Conservation (phyloP, 2,888 invertebrate genomes). For the Scaeva pyrastri region DNA sequence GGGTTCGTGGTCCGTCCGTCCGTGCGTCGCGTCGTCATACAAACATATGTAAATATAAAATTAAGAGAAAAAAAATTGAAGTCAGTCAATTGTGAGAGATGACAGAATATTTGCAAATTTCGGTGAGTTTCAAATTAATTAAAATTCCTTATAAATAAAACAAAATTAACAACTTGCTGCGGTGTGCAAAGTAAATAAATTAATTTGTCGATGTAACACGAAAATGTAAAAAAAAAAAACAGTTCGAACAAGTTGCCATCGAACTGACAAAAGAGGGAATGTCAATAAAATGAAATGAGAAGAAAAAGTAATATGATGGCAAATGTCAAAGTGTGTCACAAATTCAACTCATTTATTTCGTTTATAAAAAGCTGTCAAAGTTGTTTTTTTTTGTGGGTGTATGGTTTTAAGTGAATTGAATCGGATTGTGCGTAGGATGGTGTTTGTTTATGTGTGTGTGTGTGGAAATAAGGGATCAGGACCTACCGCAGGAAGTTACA, state of each 20-base stretch:
- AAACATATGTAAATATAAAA: slow-evolving; percentile 34
- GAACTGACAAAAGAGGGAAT: slow-evolving; percentile 30
- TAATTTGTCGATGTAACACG: slow-evolving; percentile 24
- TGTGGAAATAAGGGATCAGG: neutral
- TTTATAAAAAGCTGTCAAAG: slow-evolving; percentile 52
- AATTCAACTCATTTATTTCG: slow-evolving; percentile 41
- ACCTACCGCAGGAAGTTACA: slow-evolving; percentile 17
- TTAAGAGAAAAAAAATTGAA: slow-evolving; percentile 33
- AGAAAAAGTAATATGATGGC: slow-evolving; percentile 17
- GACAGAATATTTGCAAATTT: slow-evolving; percentile 89
- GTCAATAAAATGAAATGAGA: slow-evolving; percentile 17
- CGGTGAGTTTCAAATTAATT: slow-evolving; percentile 86
- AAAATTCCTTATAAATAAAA: slow-evolving; percentile 50
- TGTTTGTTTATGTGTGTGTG: slow-evolving; percentile 1
- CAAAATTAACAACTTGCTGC: neutral
- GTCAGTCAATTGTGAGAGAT: slow-evolving; percentile 85
- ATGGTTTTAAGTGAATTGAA: slow-evolving; percentile 32
- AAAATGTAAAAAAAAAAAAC: neutral
- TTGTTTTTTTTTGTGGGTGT: slow-evolving; percentile 15
- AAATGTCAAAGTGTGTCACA: slow-evolving; percentile 55
- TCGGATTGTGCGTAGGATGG: slow-evolving; percentile 32
- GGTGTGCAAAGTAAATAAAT: slow-evolving; percentile 12
- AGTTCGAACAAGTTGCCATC: neutral
- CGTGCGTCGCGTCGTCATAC: neutral
- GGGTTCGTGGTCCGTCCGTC: slow-evolving; percentile 3